A percentile compares a stretch with the other conserved stretches of the same genome.
These are phyloP conservation scores for Acridotheres tristis DNA, from an alignment of 2,797 vertebrate genomes.

Conservation along the genomic window DNA sequence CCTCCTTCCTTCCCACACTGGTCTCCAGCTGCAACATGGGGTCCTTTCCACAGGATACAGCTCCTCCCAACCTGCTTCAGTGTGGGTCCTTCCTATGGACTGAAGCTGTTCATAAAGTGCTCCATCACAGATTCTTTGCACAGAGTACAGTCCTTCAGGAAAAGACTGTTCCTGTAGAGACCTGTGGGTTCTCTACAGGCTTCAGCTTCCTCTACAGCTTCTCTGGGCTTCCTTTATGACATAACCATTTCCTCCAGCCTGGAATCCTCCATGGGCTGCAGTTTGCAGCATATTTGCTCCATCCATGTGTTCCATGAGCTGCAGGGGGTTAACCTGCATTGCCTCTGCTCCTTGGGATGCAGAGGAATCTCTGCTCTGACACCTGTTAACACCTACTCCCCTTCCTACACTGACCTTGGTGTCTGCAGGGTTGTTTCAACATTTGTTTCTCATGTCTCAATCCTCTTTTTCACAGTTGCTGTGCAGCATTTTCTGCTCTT, in stretches of 20 bases:
- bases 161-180: background rate
- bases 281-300: background rate
- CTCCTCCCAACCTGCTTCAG: background rate
- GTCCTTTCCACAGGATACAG: background rate
- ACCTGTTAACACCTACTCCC: background rate
- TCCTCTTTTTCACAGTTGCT: background rate
- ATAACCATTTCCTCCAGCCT: background rate
- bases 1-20: background rate
- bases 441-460: background rate
- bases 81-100: background rate
- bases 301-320: rapidly evolving
- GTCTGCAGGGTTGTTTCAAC: background rate
- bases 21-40: background rate
- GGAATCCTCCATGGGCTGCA: background rate
- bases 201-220: too few species aligned
- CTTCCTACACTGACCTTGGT: background rate
- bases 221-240: background rate
- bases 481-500: background rate
- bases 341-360: background rate
- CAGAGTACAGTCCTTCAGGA: background rate
- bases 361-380: background rate
- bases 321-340: background rate
- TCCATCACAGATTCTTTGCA: background rate
- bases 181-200: background rate
- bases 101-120: background rate